phyloP scores from a whole-genome alignment of 1,140 invertebrate species.

The Hyphantria cunea region DNA sequence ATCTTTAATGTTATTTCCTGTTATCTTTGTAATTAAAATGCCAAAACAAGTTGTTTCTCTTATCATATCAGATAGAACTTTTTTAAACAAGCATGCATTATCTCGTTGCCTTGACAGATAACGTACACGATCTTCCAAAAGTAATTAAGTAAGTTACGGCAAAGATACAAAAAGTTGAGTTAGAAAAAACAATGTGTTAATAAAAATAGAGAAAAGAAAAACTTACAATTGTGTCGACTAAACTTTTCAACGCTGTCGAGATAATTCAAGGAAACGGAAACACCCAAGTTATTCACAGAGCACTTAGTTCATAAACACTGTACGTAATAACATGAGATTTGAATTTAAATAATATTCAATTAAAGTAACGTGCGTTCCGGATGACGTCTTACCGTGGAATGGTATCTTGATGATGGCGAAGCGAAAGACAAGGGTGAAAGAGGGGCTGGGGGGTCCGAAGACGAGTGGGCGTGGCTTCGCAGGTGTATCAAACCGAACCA shows the following conservation, averaged over 20 bases:
- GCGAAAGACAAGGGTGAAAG: slow-evolving; percentile 44
- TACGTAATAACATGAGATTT: slow-evolving; percentile 30
- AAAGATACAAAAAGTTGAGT: slow-evolving; percentile 8
- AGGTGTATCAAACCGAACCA: slow-evolving; percentile 67
- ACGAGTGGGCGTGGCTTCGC: slow-evolving; percentile 62
- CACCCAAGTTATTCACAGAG: slow-evolving; percentile 53
- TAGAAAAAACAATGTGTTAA: slow-evolving; percentile 11
- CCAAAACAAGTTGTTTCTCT: slow-evolving; percentile 18
- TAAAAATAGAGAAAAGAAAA: slow-evolving; percentile 21
- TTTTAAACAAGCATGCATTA: slow-evolving; percentile 20
- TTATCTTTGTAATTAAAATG: slow-evolving; percentile 25
- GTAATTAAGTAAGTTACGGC: slow-evolving; percentile 9
- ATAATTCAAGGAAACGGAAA: slow-evolving; percentile 20
- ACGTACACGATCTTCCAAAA: slow-evolving; percentile 4
- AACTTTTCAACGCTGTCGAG: background rate
- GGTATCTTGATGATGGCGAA: slow-evolving; percentile 60
- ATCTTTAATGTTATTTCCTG: slow-evolving; percentile 5
- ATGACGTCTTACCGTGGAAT: slow-evolving; percentile 63
- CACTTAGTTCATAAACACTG: slow-evolving; percentile 55
- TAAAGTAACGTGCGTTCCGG: slow-evolving; percentile 39
- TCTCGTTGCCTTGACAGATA: slow-evolving; percentile 10
- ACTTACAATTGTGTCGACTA: slow-evolving; percentile 38
- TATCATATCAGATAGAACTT: slow-evolving; percentile 25
- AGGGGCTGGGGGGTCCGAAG: slow-evolving; percentile 40
- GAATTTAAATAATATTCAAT: slow-evolving; percentile 11